Base-by-base conservation (phyloP, 2,888 invertebrate species). In the Campoplex nolae region DNA sequence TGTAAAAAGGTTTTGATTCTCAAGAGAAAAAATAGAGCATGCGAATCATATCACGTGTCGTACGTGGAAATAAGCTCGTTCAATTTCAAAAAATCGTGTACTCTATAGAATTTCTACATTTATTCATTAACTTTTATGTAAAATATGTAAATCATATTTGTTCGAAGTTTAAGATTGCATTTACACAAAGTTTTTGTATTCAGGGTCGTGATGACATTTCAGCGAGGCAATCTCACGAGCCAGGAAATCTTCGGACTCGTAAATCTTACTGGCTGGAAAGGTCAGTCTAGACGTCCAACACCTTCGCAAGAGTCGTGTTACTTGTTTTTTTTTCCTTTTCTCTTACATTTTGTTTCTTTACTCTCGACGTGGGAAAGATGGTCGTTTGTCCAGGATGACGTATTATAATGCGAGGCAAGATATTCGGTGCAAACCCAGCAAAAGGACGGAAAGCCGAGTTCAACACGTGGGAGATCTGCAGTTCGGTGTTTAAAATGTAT, bases 221-320 rank as follows among this genome's bases (percentile, higher is more conserved):
- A 32, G 32, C 6, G 16, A 16, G 62, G 45, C 45, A 62, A 28
- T 28, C 35, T 75, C 56, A 8, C 56, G 3, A 45, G 11, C 11
- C 62, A 35, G 35, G 62, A 77, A 78, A 78, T 78, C 56, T 54
- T 28, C 38, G 42, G 45, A 78, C 51, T 68, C 68, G 68, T 78
- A 78, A 78, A 78, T 78, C 78, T 78, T 62, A 16, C 65, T 18
- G 56, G 68, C 65, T 68, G 78, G 56, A 78, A 78, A 68, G 68
- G 78, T 78, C 78, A 78, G 78, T 78, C 78, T 68, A 56, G 78
- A 78, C 68, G 68, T 42, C 78, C 54, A 68, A 78, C 78, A 68
- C 56, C 67, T 54, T 68, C 68, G 78, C 35, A 48, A 18, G 54
- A 23, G 68, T 78, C 45, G 35, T 65, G 32, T 13, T 51, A 51